A percentile compares a stretch with the other conserved stretches of the same genome.
Evolutionary conservation across 2,888 invertebrate species (phyloP).

Genomic region (Campoplex capitator): DNA sequence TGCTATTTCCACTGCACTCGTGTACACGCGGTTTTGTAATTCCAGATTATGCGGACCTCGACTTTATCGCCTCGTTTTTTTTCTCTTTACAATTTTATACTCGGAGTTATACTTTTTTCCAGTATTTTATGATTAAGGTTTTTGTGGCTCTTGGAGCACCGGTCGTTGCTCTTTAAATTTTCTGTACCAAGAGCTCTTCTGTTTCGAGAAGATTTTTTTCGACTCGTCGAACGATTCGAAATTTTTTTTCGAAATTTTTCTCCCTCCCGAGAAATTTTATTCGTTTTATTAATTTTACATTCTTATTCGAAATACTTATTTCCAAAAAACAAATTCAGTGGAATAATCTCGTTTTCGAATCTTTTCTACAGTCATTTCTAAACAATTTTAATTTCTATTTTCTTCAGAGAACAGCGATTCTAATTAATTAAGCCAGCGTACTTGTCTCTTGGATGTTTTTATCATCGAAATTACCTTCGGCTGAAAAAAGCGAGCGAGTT

Average conservation of each 20-base stretch:
- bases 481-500: neutral
- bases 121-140: neutral
- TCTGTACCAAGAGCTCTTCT: too few species aligned
- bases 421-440: neutral
- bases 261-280: neutral
- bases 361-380: neutral
- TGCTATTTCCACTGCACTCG: slow-evolving; percentile 4
- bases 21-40: slow-evolving; percentile 26
- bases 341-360: neutral
- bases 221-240: neutral
- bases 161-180: neutral
- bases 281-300: too few species aligned
- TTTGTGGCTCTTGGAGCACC: neutral
- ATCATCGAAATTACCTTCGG: neutral
- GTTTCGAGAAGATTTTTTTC: neutral
- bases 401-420: neutral
- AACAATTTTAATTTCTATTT: neutral
- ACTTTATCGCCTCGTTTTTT: neutral
- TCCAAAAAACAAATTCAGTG: neutral
- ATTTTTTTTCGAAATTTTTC: too few species aligned
- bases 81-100: neutral
- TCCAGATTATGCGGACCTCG: slow-evolving; percentile 39
- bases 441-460: neutral
- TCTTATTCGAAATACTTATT: too few species aligned
- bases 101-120: neutral